These are phyloP conservation scores for Takifugu flavidus DNA, from an alignment of 2,113 vertebrate genomes.

Conservation along the genomic window DNA sequence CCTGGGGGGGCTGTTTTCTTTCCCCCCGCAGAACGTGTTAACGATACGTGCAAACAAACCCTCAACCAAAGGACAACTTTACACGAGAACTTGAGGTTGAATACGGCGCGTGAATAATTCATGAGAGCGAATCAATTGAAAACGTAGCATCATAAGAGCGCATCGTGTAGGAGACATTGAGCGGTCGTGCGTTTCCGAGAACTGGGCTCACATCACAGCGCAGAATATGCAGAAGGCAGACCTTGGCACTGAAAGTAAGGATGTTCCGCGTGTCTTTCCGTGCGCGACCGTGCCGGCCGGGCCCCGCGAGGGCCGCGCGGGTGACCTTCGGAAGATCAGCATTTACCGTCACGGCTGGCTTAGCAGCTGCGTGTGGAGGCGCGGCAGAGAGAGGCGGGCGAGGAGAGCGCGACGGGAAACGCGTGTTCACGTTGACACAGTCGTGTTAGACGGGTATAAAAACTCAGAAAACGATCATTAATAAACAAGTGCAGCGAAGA, in stretches of 20 bases:
- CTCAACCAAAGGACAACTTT: constrained; percentile 40
- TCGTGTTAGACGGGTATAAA: too few relatives aligned
- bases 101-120: constrained; percentile 48
- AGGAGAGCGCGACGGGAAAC: neutral
- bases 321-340: constrained; percentile 69
- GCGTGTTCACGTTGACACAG: too few relatives aligned
- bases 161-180: constrained; percentile 31
- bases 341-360: constrained; percentile 58
- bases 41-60: constrained; percentile 61
- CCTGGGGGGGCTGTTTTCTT: constrained; percentile 41
- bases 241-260: neutral
- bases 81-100: constrained; percentile 29
- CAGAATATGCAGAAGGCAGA: constrained; percentile 6
- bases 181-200: constrained; percentile 6
- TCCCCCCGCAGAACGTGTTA: constrained; percentile 42
- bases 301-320: constrained; percentile 20
- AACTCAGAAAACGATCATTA: too few relatives aligned
- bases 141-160: constrained; percentile 28
- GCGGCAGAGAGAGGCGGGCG: constrained; percentile 8
- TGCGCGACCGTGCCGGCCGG: constrained; percentile 8
- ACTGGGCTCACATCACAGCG: constrained; percentile 4
- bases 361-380: constrained; percentile 60
- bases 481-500: neutral
- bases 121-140: constrained; percentile 41
- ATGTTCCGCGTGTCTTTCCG: constrained; percentile 11